Evolutionary conservation across 2,888 invertebrate genomes (phyloP), one percentile per base, ranked within the genome.

Genomic region (Ernsta delagoae): DNA sequence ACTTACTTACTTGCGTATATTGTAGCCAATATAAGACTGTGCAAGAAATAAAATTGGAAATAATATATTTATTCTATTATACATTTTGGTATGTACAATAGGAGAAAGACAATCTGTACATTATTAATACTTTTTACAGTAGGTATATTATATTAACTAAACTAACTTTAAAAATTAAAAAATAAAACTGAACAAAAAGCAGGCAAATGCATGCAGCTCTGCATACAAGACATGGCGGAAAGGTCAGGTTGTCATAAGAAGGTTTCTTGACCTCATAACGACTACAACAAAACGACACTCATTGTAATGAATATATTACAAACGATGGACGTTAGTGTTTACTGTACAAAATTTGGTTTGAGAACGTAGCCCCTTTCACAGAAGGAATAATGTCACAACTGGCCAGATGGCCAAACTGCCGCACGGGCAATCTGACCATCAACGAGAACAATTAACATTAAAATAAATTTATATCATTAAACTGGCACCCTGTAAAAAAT

Each of bases 291-390:
- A 96, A 96, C 96, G 96, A 96, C 96, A 95, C 95, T 95, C 95
- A 96, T 93, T 91, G 87, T 89, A 90, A 92, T 89, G 92, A 85
- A 88, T 90, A 93, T 91, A 90, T 93, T 92, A 93, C 92, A 92
- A 92, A 92, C 92, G 92, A 88, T 92, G 92, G 93, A 93, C 92
- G 92, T 92, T 90, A 92, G 89, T 86, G 82, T 86, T 87, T 82
- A 86, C 90, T 92, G 90, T 91, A 92, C 91, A 91, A 90, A 85
- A 86, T 85, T 88, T 87, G 85, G 88, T 87, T 90, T 88, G 94
- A 95, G 95, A 96, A 96, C 96, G 96, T 95, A 95, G 96, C 96
- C 96, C 96, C 96, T 96, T 96, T 96, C 96, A 96, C 96, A 96
- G 96, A 95, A 93, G 92, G 95, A 96, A 96, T 96, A 96, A 96